phyloP scores from a whole-genome alignment of 1,140 invertebrate species.

The Drosophila mauritiana region DNA sequence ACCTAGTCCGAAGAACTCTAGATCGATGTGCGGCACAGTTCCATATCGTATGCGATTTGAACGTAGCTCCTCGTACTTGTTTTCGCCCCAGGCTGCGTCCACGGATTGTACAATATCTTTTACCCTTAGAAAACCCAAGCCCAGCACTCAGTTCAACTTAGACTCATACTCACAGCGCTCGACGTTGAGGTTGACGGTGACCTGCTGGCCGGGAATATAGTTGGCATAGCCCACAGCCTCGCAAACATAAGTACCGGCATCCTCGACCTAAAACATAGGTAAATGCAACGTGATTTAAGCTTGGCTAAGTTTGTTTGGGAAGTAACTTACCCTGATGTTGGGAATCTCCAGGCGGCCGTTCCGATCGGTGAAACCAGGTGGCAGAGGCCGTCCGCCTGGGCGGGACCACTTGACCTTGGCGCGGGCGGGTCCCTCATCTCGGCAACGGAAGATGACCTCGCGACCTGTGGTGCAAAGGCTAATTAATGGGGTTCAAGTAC shows the following conservation, averaged over 20 bases:
- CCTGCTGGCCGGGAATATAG: slow-evolving; percentile 85
- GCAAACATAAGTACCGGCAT: slow-evolving; percentile 93
- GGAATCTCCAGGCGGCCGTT: slow-evolving; percentile 94
- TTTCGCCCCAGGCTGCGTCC: slow-evolving; percentile 84
- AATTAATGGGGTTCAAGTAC: slow-evolving; percentile 3
- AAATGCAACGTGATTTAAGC: neutral
- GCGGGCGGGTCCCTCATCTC: slow-evolving; percentile 92
- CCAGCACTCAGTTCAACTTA: neutral
- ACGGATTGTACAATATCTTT: neutral
- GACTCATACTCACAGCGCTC: slow-evolving; percentile 89
- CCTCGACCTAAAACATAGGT: slow-evolving; percentile 86
- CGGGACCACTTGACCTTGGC: slow-evolving; percentile 91
- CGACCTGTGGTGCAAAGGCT: slow-evolving; percentile 87
- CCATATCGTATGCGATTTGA: slow-evolving; percentile 80
- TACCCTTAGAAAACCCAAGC: neutral
- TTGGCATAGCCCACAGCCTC: slow-evolving; percentile 88
- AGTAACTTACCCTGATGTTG: slow-evolving; percentile 89
- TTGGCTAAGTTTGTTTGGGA: neutral
- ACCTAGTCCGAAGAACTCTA: slow-evolving; percentile 84
- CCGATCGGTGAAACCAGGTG: slow-evolving; percentile 88
- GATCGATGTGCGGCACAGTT: slow-evolving; percentile 81
- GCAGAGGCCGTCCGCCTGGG: slow-evolving; percentile 89
- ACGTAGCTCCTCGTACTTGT: slow-evolving; percentile 71
- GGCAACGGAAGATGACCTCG: slow-evolving; percentile 96
- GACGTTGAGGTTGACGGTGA: slow-evolving; percentile 89